phyloP scores from a whole-genome alignment of 2,113 vertebrate species.

The Shinisaurus crocodilurus region DNA sequence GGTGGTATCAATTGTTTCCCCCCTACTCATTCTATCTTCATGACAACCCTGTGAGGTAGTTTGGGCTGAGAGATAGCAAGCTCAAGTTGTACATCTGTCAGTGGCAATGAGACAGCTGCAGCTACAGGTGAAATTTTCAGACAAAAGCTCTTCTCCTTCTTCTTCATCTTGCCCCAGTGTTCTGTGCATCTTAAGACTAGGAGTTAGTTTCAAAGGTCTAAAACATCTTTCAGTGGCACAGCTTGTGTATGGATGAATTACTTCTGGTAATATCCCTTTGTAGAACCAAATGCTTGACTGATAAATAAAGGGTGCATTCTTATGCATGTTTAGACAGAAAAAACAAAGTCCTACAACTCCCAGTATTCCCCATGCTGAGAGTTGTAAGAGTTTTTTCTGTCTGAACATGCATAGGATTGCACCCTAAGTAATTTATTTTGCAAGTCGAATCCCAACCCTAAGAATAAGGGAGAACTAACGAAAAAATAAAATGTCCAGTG shows the following conservation, averaged over 20 bases:
- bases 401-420: too few relatives aligned
- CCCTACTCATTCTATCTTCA: neutral
- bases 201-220: slow-evolving; percentile 52
- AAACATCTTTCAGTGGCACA: neutral
- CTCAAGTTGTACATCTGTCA: neutral
- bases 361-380: too few relatives aligned
- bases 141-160: neutral
- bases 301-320: neutral
- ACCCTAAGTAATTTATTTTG: neutral
- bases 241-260: neutral
- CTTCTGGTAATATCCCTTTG: neutral
- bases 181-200: slow-evolving; percentile 28
- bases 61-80: neutral
- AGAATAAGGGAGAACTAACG: neutral
- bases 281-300: neutral
- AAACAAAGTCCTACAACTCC: too few relatives aligned
- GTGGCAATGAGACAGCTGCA: neutral
- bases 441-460: neutral
- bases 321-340: too few relatives aligned
- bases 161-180: slow-evolving; percentile 8
- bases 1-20: neutral
- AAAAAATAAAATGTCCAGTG: neutral
- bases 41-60: neutral
- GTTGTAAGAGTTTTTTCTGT: too few relatives aligned
- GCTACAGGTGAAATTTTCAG: neutral